These are phyloP conservation scores for Manacus vitellinus DNA, from an alignment of 2,113 vertebrate species.

Conservation along the genomic window DNA sequence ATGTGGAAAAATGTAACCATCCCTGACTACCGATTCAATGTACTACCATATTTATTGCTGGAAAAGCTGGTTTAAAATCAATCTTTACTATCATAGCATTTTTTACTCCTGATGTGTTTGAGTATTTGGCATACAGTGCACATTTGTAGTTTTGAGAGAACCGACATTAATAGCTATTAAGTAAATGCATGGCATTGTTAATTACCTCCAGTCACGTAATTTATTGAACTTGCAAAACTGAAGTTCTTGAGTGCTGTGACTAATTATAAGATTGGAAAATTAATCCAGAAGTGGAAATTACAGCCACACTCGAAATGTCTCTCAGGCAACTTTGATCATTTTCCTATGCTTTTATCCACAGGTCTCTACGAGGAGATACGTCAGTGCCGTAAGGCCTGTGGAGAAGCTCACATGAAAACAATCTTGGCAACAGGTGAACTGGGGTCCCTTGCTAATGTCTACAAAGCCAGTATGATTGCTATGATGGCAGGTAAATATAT, in stretches of 20 bases:
- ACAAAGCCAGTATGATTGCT: constrained; percentile 94
- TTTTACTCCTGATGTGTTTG: not conserved
- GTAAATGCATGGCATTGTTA: not conserved
- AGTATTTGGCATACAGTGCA: not conserved
- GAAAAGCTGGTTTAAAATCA: not conserved
- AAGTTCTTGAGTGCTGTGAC: constrained; percentile 13
- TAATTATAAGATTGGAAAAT: constrained; percentile 52
- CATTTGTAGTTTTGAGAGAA: constrained; percentile 21
- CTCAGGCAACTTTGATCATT: constrained; percentile 1
- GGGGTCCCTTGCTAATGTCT: constrained; percentile 89
- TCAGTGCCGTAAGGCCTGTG: constrained; percentile 88
- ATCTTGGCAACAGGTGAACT: constrained; percentile 94
- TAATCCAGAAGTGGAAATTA: constrained; percentile 45
- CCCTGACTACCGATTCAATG: not conserved
- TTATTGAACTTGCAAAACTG: constrained; percentile 47
- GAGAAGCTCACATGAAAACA: constrained; percentile 93
- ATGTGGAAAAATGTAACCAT: not conserved
- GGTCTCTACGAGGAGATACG: constrained; percentile 90
- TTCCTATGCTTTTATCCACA: constrained; percentile 40
- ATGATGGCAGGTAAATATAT: constrained; percentile 94
- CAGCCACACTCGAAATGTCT: not conserved
- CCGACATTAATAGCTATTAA: constrained; percentile 16
- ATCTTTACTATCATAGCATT: not conserved
- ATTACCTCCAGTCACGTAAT: constrained; percentile 39
- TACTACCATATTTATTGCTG: not conserved